These are phyloP conservation scores for Dendrolimus kikuchii DNA, from an alignment of 1,140 invertebrate genomes.

Conservation along the genomic window DNA sequence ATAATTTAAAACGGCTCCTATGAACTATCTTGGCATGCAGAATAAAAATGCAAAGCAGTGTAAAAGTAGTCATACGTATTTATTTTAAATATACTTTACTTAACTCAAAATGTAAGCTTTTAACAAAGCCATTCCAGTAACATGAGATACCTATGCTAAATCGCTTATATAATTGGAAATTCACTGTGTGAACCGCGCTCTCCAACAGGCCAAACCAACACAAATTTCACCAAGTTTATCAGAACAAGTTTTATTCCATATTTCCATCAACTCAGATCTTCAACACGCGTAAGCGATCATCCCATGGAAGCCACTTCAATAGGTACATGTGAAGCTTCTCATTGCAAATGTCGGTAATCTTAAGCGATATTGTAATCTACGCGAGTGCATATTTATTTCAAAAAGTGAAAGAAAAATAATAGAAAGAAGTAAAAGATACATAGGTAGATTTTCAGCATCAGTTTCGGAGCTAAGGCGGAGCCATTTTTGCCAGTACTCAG, in stretches of 20 bases:
- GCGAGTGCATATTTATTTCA: constrained; percentile 63
- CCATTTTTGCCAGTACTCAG: constrained; percentile 48
- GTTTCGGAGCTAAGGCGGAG: constrained; percentile 61
- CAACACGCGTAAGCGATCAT: constrained; percentile 56
- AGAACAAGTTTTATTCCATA: constrained; percentile 9
- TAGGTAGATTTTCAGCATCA: constrained; percentile 59
- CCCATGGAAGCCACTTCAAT: constrained; percentile 50
- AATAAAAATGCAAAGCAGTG: constrained; percentile 67
- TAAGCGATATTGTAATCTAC: constrained; percentile 58
- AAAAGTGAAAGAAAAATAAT: constrained; percentile 57
- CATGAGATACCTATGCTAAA: constrained; percentile 32
- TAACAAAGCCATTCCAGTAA: constrained; percentile 64
- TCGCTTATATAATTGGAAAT: constrained; percentile 41
- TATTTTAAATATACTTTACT: constrained; percentile 31
- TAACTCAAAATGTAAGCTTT: constrained; percentile 57
- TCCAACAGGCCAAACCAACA: constrained; percentile 47
- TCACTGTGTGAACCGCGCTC: constrained; percentile 50
- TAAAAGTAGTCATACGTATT: constrained; percentile 38
- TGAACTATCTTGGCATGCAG: constrained; percentile 60
- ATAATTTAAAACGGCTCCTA: constrained; percentile 47
- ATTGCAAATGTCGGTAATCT: constrained; percentile 35
- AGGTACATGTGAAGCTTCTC: constrained; percentile 50
- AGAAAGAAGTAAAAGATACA: constrained; percentile 58
- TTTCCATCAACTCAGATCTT: constrained; percentile 34
- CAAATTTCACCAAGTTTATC: constrained; percentile 27